These are phyloP conservation scores for Aromia moschata DNA, from an alignment of 2,888 invertebrate species.

Conservation along the genomic window DNA sequence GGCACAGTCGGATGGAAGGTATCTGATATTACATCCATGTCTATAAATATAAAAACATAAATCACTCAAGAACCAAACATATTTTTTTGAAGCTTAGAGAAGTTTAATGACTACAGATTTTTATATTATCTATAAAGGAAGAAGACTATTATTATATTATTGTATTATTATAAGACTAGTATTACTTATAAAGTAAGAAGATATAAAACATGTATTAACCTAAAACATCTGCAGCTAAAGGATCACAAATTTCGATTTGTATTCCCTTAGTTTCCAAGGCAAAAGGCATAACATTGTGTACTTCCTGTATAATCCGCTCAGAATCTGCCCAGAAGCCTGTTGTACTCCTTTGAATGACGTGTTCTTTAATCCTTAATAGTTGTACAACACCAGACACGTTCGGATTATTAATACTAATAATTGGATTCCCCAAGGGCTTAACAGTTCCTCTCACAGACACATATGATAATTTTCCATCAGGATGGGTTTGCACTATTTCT, in stretches of 20 bases:
- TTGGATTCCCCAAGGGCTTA: conserved; percentile 78
- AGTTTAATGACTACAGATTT: too few relatives aligned
- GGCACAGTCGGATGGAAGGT: conserved; percentile 82
- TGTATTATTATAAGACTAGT: too few relatives aligned
- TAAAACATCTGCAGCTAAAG: conserved; percentile 75
- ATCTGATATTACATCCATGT: conserved; percentile 85
- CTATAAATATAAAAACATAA: conserved; percentile 53
- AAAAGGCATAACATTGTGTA: conserved; percentile 84
- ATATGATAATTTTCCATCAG: conserved; percentile 75
- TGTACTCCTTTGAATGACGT: conserved; percentile 81
- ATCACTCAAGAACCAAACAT: too few relatives aligned
- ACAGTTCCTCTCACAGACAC: conserved; percentile 80
- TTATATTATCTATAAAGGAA: too few relatives aligned
- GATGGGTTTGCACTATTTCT: conserved; percentile 69
- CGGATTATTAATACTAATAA: conserved; percentile 77
- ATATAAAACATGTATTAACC: conserved; percentile 60
- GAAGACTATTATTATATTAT: too few relatives aligned
- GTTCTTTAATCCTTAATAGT: conserved; percentile 82
- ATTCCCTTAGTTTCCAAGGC: conserved; percentile 71
- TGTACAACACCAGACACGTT: conserved; percentile 82
- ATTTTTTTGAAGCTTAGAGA: too few relatives aligned
- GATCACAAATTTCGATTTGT: conserved; percentile 80
- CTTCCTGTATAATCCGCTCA: conserved; percentile 80
- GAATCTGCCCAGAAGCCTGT: conserved; percentile 90
- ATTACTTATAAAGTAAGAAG: too few relatives aligned